Conservation (phyloP, 2,888 invertebrate species). For the Drosophila dives region DNA sequence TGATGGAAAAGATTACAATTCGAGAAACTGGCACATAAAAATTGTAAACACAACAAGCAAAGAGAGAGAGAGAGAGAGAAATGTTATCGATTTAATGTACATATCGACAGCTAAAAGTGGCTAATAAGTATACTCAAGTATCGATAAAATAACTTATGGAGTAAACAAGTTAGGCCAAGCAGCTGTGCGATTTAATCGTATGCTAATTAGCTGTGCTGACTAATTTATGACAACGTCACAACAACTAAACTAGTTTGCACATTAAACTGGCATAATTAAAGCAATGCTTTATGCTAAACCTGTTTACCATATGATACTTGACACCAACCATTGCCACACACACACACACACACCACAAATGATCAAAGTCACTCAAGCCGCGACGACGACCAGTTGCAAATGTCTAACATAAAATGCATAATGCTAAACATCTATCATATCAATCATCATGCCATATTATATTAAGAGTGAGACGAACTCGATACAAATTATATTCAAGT, state of each 20-base stretch:
- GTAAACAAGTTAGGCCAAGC: conserved; percentile 1
- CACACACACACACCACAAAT: conserved; percentile 22
- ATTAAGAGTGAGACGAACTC: conserved; percentile 28
- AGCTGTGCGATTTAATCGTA: conserved; percentile 22
- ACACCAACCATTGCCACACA: conserved; percentile 33
- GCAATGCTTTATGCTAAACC: conserved; percentile 44
- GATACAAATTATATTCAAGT: conserved; percentile 39
- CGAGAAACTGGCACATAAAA: conserved; percentile 48
- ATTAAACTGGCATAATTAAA: conserved; percentile 49
- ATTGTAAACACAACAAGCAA: conserved; percentile 22
- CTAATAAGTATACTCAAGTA: neutral
- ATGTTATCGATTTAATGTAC: conserved; percentile 4
- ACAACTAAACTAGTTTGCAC: conserved; percentile 46
- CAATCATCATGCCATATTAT: conserved; percentile 29
- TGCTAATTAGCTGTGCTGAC: conserved; percentile 41
- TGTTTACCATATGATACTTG: conserved; percentile 35
- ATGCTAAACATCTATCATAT: conserved; percentile 10
- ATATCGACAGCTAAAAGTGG: neutral
- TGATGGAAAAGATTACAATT: conserved; percentile 39
- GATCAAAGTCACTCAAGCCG: conserved; percentile 42
- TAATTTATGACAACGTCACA: conserved; percentile 41
- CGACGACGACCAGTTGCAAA: conserved; percentile 4
- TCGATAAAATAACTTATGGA: neutral
- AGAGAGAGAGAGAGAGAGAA: neutral
- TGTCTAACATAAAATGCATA: neutral